Evolutionary conservation across 1,140 invertebrate genomes (phyloP), one percentile per base, ranked within the genome.

Genomic region (Ostrea edulis): DNA sequence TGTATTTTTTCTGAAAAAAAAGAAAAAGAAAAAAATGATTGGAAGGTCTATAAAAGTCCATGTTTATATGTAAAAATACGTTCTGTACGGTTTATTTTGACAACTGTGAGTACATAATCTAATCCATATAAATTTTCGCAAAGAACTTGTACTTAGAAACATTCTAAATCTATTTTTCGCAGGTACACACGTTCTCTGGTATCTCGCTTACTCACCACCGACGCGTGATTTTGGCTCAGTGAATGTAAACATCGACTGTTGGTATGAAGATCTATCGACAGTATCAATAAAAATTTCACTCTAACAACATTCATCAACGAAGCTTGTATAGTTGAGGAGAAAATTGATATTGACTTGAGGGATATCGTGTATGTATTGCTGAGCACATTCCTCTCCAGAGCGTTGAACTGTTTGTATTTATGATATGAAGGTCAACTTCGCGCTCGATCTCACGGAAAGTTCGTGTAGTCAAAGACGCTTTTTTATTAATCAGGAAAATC

Each of bases 331-430:
- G 17, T 62, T 62, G 55, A 62, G 55, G n/a, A 20, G 55, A 62
- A 62, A 44, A 44, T 44, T 44, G 35, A 44, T 44, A 62, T 62
- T 62, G 55, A 62, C 55, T 62, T 62, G 55, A 62, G 55, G 35
- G n/a, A 62, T 20, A 62, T 62, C 17, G 12, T 62, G 55, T 62
- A 62, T 62, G 20, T 62, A 20, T 62, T 62, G 55, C 14, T 20
- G n/a, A 20, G 7, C n/a, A n/a, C 55, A 62, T 62, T 62, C 55
- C 55, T 62, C 7, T n/a, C 17, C 14, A 62, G 55, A 62, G 55
- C 55, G n/a, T 62, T 62, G 55, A 62, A n/a, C 55, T n/a, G 17
- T 62, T n/a, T n/a, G 55, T 62, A n/a, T 62, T 62, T 62, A 62
- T 62, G 17, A 62, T 20, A 20, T 17, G 55, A 20, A 62, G 55